Percentiles rank a stretch among this genome's conserved stretches.
phyloP scores from a whole-genome alignment of 2,797 vertebrate genomes.

The Acestrorhynchus altus region DNA sequence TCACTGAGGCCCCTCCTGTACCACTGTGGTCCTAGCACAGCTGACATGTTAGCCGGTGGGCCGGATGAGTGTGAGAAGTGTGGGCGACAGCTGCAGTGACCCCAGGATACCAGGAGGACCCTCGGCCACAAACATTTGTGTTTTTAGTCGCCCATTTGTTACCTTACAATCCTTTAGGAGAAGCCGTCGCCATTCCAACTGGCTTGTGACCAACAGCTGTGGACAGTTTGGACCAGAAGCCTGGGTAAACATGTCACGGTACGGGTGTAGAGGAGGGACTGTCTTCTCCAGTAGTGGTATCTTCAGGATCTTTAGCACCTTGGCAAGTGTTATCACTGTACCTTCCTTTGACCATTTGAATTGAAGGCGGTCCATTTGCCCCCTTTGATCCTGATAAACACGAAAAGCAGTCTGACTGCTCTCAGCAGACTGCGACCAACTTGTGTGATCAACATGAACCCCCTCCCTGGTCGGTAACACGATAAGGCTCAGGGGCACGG shows the following conservation, averaged over 20 bases:
- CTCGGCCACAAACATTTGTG: slow-evolving; percentile 51
- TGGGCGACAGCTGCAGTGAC: slow-evolving; percentile 49
- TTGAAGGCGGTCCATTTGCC: not conserved
- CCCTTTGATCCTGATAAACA: not conserved
- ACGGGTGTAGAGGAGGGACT: not conserved
- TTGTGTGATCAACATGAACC: slow-evolving; percentile 13
- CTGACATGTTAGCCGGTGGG: not conserved
- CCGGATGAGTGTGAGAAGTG: slow-evolving; percentile 28
- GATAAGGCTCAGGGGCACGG: slow-evolving; percentile 49
- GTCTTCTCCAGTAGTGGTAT: not conserved
- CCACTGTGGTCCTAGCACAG: not conserved
- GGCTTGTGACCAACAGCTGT: slow-evolving; percentile 31
- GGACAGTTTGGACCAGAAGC: slow-evolving; percentile 19
- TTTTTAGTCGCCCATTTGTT: slow-evolving; percentile 38
- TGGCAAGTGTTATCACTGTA: not conserved
- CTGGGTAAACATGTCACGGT: slow-evolving; percentile 32
- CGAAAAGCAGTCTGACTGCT: not conserved
- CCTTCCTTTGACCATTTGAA: not conserved
- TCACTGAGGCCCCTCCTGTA: not conserved
- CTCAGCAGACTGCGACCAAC: slow-evolving; percentile 1
- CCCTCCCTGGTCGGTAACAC: slow-evolving; percentile 17
- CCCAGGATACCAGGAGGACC: slow-evolving; percentile 24
- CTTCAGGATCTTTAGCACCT: slow-evolving; percentile 7
- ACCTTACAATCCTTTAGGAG: not conserved
- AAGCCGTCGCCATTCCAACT: not conserved